Base-by-base conservation (phyloP, 2,888 invertebrate genomes). In the Dorcus parallelipipedus region DNA sequence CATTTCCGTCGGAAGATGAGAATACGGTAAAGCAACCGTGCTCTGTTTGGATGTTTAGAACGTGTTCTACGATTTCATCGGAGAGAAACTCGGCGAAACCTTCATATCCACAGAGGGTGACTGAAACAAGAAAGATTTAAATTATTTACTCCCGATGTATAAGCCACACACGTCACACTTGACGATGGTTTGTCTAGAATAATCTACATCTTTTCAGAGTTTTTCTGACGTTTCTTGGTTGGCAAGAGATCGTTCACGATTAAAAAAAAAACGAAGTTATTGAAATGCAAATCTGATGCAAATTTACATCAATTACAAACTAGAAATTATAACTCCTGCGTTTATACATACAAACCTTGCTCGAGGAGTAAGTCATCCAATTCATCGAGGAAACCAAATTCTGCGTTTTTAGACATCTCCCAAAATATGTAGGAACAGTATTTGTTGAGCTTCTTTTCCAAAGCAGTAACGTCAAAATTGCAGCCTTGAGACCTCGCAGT, bases 81-180 rank as follows among this genome's bases (percentile, higher is more conserved):
- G 67, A 65, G 0, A 78, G 63, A 65, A 82, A 82, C 60, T 82
- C 80, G 0, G 71, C 56, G 59, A 74, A 80, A n/a, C 82, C 82
- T 67, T 80, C 79, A 65, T 78, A 75, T 2, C 81, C 80, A 62
- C 82, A 82, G 3, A 82, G 65, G 33, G 77, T 68, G 56, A 82
- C 82, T 82, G 61, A 50, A 71, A 55, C 68, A 68, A n/a, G 17
- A 49, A 52, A 45, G 9, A 3, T 9, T 23, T 8, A 3, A 39
- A 51, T 39, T 39, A 51, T 38, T 40, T n/a, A 9, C 2, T 2
- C 20, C 17, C 14, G 38, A 50, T 17, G 20, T 9, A 38, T 3
- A 7, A 1, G 26, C 26, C 26, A 33, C 20, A 20, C 20, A 20
- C 20, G 20, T 33, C 26, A 6, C 26, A 33, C 4, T 3, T 1